Conservation (phyloP, 30 jellyfish, hydroid and myxozoan species). For the Rhopilema esculentum region DNA sequence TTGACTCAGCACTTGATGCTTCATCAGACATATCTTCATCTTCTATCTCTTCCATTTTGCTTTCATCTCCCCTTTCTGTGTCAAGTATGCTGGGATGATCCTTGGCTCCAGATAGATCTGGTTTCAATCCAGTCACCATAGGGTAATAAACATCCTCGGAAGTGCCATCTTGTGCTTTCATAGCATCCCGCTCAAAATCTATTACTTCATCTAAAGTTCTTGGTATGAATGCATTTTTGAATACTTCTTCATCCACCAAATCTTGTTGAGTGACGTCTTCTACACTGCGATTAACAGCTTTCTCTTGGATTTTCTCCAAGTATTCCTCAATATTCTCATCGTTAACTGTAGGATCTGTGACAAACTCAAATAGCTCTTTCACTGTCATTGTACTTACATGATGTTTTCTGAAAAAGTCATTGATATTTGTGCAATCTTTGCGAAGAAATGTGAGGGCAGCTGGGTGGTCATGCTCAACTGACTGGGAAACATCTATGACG, state of each 20-base stretch:
- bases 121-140: constrained; percentile 87
- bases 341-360: constrained; percentile 90
- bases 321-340: constrained; percentile 81
- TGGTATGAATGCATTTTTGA: constrained; percentile 92
- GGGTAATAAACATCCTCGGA: constrained; percentile 79
- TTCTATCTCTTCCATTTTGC: neutral
- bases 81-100: constrained; percentile 65
- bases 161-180: constrained; percentile 74
- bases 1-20: constrained; percentile 17
- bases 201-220: constrained; percentile 93
- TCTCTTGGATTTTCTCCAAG: constrained; percentile 76
- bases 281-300: constrained; percentile 58
- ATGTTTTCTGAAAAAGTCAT: constrained; percentile 86
- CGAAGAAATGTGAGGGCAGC: constrained; percentile 85
- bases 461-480: constrained; percentile 99
- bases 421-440: constrained; percentile 92
- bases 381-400: constrained; percentile 87
- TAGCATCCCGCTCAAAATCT: constrained; percentile 87
- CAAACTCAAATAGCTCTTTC: constrained; percentile 92
- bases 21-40: constrained; percentile 26
- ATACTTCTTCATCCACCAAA: constrained; percentile 90
- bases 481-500: constrained; percentile 97
- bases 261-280: constrained; percentile 69
- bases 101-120: constrained; percentile 89
- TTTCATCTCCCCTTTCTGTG: constrained; percentile 5